Base-by-base conservation (phyloP, 1,140 invertebrate genomes). In the Psilanteris sp. region DNA sequence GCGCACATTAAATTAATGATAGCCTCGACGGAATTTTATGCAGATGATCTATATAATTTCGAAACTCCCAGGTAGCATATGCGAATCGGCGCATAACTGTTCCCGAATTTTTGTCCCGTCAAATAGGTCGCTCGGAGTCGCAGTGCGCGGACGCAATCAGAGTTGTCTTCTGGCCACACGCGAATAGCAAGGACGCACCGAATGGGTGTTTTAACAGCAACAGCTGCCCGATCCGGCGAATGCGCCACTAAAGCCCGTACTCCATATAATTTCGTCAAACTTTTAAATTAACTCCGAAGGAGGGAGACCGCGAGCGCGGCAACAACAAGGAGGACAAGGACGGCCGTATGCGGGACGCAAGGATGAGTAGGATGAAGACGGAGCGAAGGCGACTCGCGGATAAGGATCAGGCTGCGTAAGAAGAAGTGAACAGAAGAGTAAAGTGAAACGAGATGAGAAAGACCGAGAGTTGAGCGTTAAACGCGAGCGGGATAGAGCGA, bases 211-310 rank as follows among this genome's bases (percentile, higher is more conserved):
- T 68, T 46, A 50, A 32, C 29, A 55, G 39, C 48, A 67, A 67
- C 62, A 68, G 52, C 64, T 57, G 64, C 43, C 32, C 57, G 64
- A 68, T 68, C 50, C 36, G 34, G 27, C 52, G 54, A n/a, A n/a
- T 52, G 50, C 36, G 52, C 27, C 37, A 27, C 43, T 41, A 59
- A 50, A 50, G 36, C 26, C n/a, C 34, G 16, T 27, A 59, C 48
- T 59, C 44, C 22, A 59, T 70, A 70, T 70, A 71, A 71, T 71
- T 59, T 52, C 61, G 55, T 71, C 67, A 61, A 71, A 71, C 52
- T 70, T 70, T 70, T 70, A 71, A 72, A 72, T 62, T 71, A 59
- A 62, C 55, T 72, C 20, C 11, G 18, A 36, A 55, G 16, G 50
- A 55, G 18, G 24, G n/a, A n/a, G n/a, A n/a, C n/a, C n/a, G n/a